phyloP scores from a whole-genome alignment of 2,797 vertebrate species.

The Sitta carolinensis region DNA sequence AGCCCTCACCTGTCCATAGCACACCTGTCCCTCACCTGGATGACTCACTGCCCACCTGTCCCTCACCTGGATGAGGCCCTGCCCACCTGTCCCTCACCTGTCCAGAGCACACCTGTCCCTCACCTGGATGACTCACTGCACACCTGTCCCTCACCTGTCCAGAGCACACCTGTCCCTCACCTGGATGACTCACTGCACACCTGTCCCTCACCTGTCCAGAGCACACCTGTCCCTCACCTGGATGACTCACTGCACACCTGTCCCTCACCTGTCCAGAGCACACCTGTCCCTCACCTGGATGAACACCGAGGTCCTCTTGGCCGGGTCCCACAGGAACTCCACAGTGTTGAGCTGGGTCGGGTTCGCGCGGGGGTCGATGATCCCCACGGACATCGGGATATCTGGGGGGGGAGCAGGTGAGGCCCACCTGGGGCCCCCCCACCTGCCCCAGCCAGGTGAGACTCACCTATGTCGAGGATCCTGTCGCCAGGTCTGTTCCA shows the following conservation, averaged over 20 bases:
- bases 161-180: background rate
- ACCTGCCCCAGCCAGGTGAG: background rate
- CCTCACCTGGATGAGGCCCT: accelerated
- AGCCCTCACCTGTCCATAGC: background rate
- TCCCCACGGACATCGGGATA: conserved; percentile 96
- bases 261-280: accelerated
- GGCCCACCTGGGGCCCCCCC: background rate
- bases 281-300: conserved; percentile 86
- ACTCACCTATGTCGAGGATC: conserved; percentile 92
- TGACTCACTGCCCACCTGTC: background rate
- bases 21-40: background rate
- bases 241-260: accelerated
- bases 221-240: background rate
- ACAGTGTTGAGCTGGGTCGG: conserved; percentile 97
- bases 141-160: background rate
- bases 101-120: background rate
- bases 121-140: accelerated
- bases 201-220: conserved; percentile 78
- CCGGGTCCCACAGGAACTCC: conserved; percentile 96
- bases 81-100: too few species aligned
- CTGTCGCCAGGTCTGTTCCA: conserved; percentile 95
- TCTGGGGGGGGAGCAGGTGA: conserved; percentile 71
- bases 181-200: background rate
- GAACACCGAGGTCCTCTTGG: conserved; percentile 95
- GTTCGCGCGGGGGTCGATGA: conserved; percentile 94